Evolutionary conservation across 2,888 invertebrate genomes (phyloP).

Genomic region (Rhagophthalmus giganteus): DNA sequence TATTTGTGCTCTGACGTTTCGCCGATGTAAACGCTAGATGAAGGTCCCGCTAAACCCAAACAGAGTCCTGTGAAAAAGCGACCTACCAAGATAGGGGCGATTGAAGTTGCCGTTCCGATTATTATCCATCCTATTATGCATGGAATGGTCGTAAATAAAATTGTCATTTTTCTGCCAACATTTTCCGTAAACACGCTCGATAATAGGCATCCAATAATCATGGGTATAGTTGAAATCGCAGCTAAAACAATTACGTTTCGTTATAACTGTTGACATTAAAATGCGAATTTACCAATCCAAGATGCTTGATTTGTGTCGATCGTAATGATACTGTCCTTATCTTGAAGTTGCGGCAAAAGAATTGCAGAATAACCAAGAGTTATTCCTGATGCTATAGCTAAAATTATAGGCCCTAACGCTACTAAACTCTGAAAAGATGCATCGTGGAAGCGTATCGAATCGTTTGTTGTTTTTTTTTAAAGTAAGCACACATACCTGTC

Average conservation of each 20-base stretch:
- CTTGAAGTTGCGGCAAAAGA: conserved; percentile 62
- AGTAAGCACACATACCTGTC: not conserved
- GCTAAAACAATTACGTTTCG: conserved; percentile 51
- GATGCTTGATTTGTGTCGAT: conserved; percentile 59
- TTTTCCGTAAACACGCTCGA: conserved; percentile 65
- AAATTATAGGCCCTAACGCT: conserved; percentile 1
- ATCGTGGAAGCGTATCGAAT: too few species aligned
- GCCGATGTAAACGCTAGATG: conserved; percentile 62
- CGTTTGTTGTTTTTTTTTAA: too few species aligned
- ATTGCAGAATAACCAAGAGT: conserved; percentile 68
- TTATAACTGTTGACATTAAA: not conserved
- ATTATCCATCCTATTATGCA: conserved; percentile 65
- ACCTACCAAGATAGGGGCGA: conserved; percentile 59
- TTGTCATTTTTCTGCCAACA: conserved; percentile 62
- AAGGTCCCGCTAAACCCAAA: conserved; percentile 57
- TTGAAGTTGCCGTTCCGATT: conserved; percentile 59
- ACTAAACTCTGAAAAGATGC: conserved; percentile 3
- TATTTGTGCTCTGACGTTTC: conserved; percentile 64
- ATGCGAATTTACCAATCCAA: conserved; percentile 62
- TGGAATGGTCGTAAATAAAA: conserved; percentile 61
- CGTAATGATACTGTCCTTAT: conserved; percentile 54
- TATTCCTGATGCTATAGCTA: conserved; percentile 57
- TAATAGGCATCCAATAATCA: conserved; percentile 66
- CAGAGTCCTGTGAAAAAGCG: conserved; percentile 62
- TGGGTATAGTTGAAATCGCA: conserved; percentile 65